These are phyloP conservation scores for Taxidea taxus DNA, from an alignment of 2,113 vertebrate genomes.

Conservation along the genomic window DNA sequence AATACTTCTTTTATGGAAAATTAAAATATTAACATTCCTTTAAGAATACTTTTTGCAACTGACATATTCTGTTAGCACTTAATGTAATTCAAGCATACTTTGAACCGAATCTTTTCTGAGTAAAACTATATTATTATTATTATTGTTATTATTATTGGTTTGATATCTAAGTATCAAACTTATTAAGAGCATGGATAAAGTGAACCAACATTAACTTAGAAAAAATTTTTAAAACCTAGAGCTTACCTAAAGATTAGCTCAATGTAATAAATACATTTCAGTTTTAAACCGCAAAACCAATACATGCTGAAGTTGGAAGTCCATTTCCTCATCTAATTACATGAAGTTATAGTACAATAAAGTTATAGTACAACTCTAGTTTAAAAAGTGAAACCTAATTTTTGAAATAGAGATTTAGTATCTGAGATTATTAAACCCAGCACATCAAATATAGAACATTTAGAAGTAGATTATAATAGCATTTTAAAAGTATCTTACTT, in stretches of 20 bases:
- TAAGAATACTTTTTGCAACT: constrained; percentile 7
- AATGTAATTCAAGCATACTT: constrained; percentile 38
- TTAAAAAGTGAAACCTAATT: constrained; percentile 27
- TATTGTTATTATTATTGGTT: constrained; percentile 43
- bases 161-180: constrained; percentile 39
- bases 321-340: constrained; percentile 16
- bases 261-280: constrained; percentile 7
- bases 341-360: neutral
- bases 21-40: neutral
- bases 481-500: neutral
- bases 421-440: constrained; percentile 27
- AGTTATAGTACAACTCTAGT: neutral
- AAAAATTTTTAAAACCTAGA: neutral
- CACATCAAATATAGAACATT: neutral
- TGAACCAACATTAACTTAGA: neutral
- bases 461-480: neutral
- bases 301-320: neutral
- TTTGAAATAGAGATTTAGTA: constrained; percentile 38
- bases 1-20: constrained; percentile 28
- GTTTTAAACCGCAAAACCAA: constrained; percentile 18
- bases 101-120: neutral
- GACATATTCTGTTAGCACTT: neutral
- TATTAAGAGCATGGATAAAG: neutral
- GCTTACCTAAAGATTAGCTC: constrained; percentile 1
- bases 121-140: neutral